Evolutionary conservation across 1,140 invertebrate genomes (phyloP), one percentile per base, ranked within the genome.

Genomic region (Radopholus similis): DNA sequence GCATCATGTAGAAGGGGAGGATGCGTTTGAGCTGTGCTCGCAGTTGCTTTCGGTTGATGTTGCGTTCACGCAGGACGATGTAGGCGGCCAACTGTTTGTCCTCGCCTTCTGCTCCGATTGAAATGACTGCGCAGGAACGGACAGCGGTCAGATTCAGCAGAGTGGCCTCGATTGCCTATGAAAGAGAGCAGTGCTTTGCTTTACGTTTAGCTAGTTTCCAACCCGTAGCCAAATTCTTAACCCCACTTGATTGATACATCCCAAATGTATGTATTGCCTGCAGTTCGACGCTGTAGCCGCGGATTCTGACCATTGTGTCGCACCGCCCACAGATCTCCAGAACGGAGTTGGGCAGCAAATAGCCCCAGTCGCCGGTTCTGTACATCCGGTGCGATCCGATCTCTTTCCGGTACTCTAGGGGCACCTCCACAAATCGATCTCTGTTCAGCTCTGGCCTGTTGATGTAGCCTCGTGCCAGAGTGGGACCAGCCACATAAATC

Each of bases 1-100:
- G 86, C 47, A 87, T 83, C 86, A 87, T 87, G 72, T 87, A 86
- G 72, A 86, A 86, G 5, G 86, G 86, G 26, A 87, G 72, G 26
- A 75, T 77, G 49, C 77, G 79, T 69, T 86, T 86, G 4, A 87
- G 74, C 32, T 80, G 79, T 1, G 82, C 78, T 53, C 85, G 70
- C 26, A 87, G 68, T 30, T 80, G 80, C 62, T 84, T 85, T 56
- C 81, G 73, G 8, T 77, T 74, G 4, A 80, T 77, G 42, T 77
- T 70, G 23, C 49, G 26, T 6, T 81, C 71, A 35, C 83, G 71
- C 21, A 83, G 79, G 15, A 86, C 84, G 56, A 87, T 82, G 66
- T 86, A 87, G 11, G 85, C 83, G 1, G 85, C 85, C n/a, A 87
- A 72, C 65, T 83, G 83, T 65, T 86, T 86, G 67, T 87, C 84